phyloP scores from a whole-genome alignment of 2,797 vertebrate species.

The Pangasius macronema region DNA sequence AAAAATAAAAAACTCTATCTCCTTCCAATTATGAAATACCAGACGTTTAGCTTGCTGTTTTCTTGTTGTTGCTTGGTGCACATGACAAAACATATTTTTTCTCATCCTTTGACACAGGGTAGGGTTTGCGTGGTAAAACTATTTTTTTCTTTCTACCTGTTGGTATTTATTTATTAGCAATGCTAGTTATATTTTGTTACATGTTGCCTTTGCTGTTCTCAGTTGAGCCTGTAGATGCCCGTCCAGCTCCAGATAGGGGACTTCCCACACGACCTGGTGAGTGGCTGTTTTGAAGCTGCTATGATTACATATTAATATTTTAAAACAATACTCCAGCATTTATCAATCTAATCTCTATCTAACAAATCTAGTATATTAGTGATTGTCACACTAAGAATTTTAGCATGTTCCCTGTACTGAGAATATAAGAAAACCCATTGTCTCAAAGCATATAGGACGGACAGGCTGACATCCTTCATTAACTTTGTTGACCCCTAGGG shows the following conservation, averaged over 20 bases:
- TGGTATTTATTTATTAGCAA: neutral
- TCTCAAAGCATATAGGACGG: neutral
- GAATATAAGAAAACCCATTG: neutral
- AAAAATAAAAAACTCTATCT: neutral
- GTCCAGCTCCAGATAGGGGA: conserved; percentile 92
- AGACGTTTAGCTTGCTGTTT: neutral
- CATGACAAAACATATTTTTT: neutral
- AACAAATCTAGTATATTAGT: neutral
- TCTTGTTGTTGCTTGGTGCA: neutral
- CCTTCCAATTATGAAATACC: neutral
- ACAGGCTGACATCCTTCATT: neutral
- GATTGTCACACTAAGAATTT: neutral
- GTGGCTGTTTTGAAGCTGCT: conserved; percentile 11
- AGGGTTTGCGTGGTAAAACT: neutral
- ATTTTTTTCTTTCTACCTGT: neutral
- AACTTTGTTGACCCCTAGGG: neutral
- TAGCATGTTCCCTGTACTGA: neutral
- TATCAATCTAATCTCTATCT: neutral
- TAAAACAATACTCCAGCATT: neutral
- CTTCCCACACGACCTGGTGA: conserved; percentile 94
- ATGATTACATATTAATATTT: neutral
- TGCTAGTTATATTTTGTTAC: neutral
- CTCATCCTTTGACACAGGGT: neutral
- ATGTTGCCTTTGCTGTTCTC: conserved; percentile 41
- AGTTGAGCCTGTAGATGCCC: conserved; percentile 97